Base-by-base conservation (phyloP, 2,888 invertebrate species). In the Mallateleia sp. region DNA sequence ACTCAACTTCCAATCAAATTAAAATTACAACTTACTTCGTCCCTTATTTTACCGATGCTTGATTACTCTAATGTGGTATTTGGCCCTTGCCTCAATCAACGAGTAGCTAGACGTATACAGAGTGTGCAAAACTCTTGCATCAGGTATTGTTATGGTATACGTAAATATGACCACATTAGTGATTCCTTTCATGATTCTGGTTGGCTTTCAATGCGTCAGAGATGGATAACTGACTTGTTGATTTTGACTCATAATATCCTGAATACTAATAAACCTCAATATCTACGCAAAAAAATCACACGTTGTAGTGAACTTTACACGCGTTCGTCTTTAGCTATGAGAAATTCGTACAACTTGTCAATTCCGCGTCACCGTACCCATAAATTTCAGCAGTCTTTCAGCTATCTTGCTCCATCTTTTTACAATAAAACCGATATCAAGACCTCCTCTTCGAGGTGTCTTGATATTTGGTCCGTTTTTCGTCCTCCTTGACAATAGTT, bases 131-230 rank as follows among this genome's bases (percentile, higher is more conserved):
- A 56, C 9, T 6, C 24, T 2, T 71, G 54, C 14, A 15, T 56
- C 4, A 11, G 71, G 2, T 69, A 34, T 34, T 52, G 52, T 52
- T 69, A 34, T 54, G 34, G 34, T 2, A 18, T 69, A 7, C 11
- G 52, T 6, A 69, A 69, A 18, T 69, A 24, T 52, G 34, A 52
- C 14, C 69, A 69, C 14, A n/a, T n/a, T n/a, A n/a, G n/a, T n/a
- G n/a, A n/a, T n/a, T n/a, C n/a, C n/a, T n/a, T n/a, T n/a, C n/a
- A n/a, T n/a, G n/a, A 28, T 6, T 28, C 28, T 6, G 28, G n/a
- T 52, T 22, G 18, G 20, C 52, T 22, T 5, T 22, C 11, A 22
- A 14, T 52, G 52, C 3, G 14, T 7, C 45, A 45, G 11, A 5
- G 28, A 28, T 28, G 28, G 28, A 28, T 28, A 28, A 6, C 28